Conservation (phyloP, 92 coral and sea anemone species). For the Palythoa caribaeorum region DNA sequence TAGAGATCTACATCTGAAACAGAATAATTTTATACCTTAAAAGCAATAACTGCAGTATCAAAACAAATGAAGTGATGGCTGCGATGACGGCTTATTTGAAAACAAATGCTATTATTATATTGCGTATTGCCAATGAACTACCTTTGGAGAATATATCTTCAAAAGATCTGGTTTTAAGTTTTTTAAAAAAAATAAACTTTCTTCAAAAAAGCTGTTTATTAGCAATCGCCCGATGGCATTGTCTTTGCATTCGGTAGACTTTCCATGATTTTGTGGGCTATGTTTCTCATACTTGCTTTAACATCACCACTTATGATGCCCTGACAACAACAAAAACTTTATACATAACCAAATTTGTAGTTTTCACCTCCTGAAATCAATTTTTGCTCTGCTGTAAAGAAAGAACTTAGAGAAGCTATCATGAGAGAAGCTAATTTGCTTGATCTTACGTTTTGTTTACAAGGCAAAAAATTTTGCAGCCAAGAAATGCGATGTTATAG, state of each 20-base stretch:
- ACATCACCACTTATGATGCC: conserved; percentile 50
- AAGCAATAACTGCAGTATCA: neutral
- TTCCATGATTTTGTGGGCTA: conserved; percentile 37
- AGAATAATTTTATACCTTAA: no score
- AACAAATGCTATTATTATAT: neutral
- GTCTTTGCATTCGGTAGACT: neutral
- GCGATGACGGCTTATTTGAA: neutral
- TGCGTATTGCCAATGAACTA: neutral
- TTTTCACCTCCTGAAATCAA: conserved; percentile 64
- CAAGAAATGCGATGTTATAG: conserved; percentile 33
- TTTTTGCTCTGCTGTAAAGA: conserved; percentile 61
- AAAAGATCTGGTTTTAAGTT: neutral
- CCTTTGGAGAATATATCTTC: neutral
- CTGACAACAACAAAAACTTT: conserved; percentile 41
- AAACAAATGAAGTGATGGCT: neutral
- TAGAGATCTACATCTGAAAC: neutral
- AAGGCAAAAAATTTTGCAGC: conserved; percentile 3
- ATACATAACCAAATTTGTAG: conserved; percentile 55
- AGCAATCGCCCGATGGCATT: neutral
- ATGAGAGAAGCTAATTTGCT: conserved; percentile 30
- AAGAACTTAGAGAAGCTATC: conserved; percentile 49
- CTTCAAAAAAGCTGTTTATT: neutral
- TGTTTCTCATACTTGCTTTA: conserved; percentile 48
- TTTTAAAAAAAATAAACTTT: neutral
- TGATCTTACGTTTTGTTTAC: conserved; percentile 48